Conservation (phyloP, 2,888 invertebrate species). For the Muschampia plurimacula region DNA sequence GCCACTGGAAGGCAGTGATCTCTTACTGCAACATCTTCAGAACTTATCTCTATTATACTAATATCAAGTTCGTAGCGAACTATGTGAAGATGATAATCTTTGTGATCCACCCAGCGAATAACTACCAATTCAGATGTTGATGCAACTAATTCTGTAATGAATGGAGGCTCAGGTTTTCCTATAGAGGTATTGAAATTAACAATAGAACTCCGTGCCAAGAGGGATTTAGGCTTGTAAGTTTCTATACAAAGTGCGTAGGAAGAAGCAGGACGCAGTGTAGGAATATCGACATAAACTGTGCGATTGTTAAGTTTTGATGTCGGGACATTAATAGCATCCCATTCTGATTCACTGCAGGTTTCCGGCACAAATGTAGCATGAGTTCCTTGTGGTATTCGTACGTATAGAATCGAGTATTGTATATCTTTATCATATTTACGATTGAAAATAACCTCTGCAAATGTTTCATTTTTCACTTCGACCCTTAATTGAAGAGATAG, state of each 20-base stretch:
- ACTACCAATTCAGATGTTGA: conserved; percentile 58
- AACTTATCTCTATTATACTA: conserved; percentile 60
- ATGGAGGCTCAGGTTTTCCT: conserved; percentile 74
- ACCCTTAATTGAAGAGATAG: conserved; percentile 61
- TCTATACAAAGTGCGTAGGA: conserved; percentile 74
- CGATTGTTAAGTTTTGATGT: conserved; percentile 48
- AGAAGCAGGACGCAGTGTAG: conserved; percentile 67
- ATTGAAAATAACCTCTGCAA: conserved; percentile 63
- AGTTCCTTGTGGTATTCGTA: conserved; percentile 58
- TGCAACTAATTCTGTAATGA: conserved; percentile 70
- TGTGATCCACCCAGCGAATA: conserved; percentile 73
- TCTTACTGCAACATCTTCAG: conserved; percentile 54
- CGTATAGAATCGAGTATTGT: conserved; percentile 69
- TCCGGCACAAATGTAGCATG: conserved; percentile 64
- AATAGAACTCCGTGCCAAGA: conserved; percentile 64
- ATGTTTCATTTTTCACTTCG: conserved; percentile 59
- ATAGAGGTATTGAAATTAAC: conserved; percentile 67
- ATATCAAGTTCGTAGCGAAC: conserved; percentile 70
- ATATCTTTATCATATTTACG: conserved; percentile 52
- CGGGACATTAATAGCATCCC: conserved; percentile 60
- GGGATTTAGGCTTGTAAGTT: conserved; percentile 59
- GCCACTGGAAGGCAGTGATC: conserved; percentile 62
- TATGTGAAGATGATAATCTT: conserved; percentile 64
- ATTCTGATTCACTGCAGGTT: conserved; percentile 72
- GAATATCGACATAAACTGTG: conserved; percentile 54